Base-by-base conservation (phyloP, 2,113 vertebrate genomes). In the Esox niger region DNA sequence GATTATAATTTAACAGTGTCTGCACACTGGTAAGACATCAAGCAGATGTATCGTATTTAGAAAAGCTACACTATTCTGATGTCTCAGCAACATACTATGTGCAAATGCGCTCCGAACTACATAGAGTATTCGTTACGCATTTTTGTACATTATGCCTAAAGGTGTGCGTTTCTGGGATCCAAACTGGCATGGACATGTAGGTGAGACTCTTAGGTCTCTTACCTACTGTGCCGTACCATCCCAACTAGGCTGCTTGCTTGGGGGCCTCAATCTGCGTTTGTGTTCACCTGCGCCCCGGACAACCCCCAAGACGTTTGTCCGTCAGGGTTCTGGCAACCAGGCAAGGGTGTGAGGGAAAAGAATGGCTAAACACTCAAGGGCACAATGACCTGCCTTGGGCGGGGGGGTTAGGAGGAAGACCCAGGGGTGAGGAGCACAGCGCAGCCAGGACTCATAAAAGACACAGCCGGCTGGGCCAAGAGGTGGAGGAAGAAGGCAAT, bases 401-500 rank as follows among this genome's bases (percentile, higher is more conserved):
- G 25, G 33, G 61, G 62, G n/a, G n/a, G n/a, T n/a, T n/a, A 67
- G 55, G 21, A 83, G 73, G 76, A 89, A 68, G 82, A 88, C 67
- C 76, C 76, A 73, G 77, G 70, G 74, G 62, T 47, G 57, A 70
- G 70, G 72, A 66, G 70, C 79, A 85, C 77, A 52, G 66, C 82
- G 81, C 77, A 78, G 83, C 79, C 77, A 43, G 81, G 83, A 63
- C 93, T 95, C 92, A 87, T 94, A 95, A 96, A 95, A 94, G 89
- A 86, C 57, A 56, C 77, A 79, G 78, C 74, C 82, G 81, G 73
- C 81, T 75, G 13, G 73, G 72, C 75, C 66, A 33, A 64, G 47
- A 91, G 69, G 33, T 6, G 92, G 90, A 94, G 92, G 92, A 96
- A 94, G 92, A 87, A 91, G 92, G 91, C 93, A 94, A 96, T 95